Conservation (phyloP, 2,113 vertebrate species). For the Galeopterus variegatus region DNA sequence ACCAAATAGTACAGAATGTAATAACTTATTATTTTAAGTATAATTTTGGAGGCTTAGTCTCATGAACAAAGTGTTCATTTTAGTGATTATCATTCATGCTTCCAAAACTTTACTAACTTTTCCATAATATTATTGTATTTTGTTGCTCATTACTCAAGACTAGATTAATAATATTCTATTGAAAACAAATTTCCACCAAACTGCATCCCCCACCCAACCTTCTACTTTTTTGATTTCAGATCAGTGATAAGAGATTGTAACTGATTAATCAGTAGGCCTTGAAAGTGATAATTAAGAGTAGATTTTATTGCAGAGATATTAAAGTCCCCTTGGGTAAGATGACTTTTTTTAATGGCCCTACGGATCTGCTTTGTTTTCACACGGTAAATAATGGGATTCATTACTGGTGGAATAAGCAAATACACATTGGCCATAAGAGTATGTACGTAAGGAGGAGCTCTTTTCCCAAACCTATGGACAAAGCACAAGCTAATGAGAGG, state of each 20-base stretch:
- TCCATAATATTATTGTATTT: neutral
- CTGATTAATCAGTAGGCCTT: neutral
- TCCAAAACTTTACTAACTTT: neutral
- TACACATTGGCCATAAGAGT: constrained; percentile 62
- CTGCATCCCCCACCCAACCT: neutral
- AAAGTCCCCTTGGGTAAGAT: neutral
- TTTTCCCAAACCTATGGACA: constrained; percentile 77
- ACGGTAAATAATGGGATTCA: constrained; percentile 78
- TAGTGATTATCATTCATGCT: neutral
- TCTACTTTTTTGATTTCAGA: neutral
- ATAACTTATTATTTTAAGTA: neutral
- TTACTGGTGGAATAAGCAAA: constrained; percentile 68
- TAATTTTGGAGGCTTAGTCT: neutral
- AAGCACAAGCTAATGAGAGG: constrained; percentile 75
- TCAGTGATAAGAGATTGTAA: neutral
- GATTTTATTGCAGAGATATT: neutral
- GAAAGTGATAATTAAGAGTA: neutral
- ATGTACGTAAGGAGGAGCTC: constrained; percentile 20
- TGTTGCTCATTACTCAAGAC: neutral
- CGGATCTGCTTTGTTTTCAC: constrained; percentile 78
- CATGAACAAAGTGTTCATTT: neutral
- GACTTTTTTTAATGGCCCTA: constrained; percentile 4
- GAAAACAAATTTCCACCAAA: neutral
- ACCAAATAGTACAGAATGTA: neutral
- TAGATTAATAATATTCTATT: neutral